Evolutionary conservation across 1,140 invertebrate genomes (phyloP), one percentile per base, ranked within the genome.

Genomic region (Achatina immaculata): DNA sequence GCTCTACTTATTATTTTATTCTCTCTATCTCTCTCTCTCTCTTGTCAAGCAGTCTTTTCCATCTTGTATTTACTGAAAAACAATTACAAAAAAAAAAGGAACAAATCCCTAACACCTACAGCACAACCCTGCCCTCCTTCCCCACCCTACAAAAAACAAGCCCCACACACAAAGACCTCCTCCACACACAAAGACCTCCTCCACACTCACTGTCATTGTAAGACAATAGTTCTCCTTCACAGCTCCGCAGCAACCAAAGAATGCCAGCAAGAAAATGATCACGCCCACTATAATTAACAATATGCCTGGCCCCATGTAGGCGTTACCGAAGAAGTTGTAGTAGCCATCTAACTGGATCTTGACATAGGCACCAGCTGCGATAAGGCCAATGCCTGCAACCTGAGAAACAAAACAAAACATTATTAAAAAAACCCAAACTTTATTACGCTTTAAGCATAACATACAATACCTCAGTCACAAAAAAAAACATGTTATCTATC

Each of bases 221-320:
- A 89, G 89, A 79, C 85, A 85, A 74, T 90, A 86, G 85, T 91
- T 91, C 71, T 91, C 90, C 73, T 88, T 90, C 82, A 86, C 82
- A 62, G 90, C 90, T 42, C 91, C 91, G 82, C 88, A 90, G 81
- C 90, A 91, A 74, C 91, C 91, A 74, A 91, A 90, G 82, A 88
- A 88, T 28, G 88, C 90, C 68, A 91, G 88, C 80, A 91, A 72
- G 84, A 91, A 89, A 45, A 90, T 89, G 65, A 92, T 82, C 19
- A 87, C 87, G 0, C 91, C 92, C 24, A 92, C 87, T 38, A 90
- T 84, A 77, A 92, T 91, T 1, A 92, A 81, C 36, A 91, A 83
- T 43, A 89, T 89, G 31, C 90, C 90, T n/a, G 89, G 87, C 7
- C 86, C 86, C 84, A 84, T 87, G 72, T 89, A 88, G 19, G 82